A percentile compares a stretch with the other conserved stretches of the same genome.
Evolutionary conservation across 2,888 invertebrate species (phyloP).

Genomic region (Pteria penguin): DNA sequence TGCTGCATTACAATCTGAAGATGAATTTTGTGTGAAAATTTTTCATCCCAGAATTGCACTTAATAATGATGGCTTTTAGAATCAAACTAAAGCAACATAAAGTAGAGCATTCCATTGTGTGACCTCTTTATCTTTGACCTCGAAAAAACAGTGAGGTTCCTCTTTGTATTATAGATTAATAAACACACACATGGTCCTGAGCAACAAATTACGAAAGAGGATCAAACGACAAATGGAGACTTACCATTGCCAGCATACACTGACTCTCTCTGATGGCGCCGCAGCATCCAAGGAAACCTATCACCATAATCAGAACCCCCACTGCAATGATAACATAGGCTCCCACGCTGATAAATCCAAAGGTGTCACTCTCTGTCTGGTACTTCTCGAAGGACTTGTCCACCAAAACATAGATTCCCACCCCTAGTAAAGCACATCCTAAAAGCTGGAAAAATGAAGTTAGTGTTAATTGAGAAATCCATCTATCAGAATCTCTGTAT

Average conservation of each 20-base stretch:
- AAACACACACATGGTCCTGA: too few species aligned
- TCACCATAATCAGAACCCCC: constrained; percentile 87
- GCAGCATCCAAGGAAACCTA: constrained; percentile 91
- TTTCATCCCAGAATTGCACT: too few species aligned
- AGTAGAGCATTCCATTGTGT: too few species aligned
- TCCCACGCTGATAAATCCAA: constrained; percentile 85
- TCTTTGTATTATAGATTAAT: too few species aligned
- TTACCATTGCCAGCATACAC: constrained; percentile 88
- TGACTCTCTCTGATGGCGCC: constrained; percentile 90
- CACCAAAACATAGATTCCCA: constrained; percentile 89
- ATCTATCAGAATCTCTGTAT: too few species aligned
- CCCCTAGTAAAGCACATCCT: constrained; percentile 86
- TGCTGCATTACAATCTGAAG: too few species aligned
- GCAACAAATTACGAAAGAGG: not conserved
- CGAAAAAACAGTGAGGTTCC: too few species aligned
- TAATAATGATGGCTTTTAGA: too few species aligned
- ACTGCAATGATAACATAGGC: constrained; percentile 87
- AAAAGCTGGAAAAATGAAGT: constrained; percentile 87
- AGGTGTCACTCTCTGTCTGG: constrained; percentile 85
- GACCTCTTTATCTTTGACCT: too few species aligned
- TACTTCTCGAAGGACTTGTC: constrained; percentile 86
- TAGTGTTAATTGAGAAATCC: not conserved
- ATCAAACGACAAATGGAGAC: constrained; percentile 66
- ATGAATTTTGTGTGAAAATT: too few species aligned
- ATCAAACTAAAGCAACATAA: too few species aligned